A percentile compares a stretch with the other conserved stretches of the same genome.
These are phyloP conservation scores for Elysia crispata DNA, from an alignment of 2,888 invertebrate genomes.

Conservation along the genomic window DNA sequence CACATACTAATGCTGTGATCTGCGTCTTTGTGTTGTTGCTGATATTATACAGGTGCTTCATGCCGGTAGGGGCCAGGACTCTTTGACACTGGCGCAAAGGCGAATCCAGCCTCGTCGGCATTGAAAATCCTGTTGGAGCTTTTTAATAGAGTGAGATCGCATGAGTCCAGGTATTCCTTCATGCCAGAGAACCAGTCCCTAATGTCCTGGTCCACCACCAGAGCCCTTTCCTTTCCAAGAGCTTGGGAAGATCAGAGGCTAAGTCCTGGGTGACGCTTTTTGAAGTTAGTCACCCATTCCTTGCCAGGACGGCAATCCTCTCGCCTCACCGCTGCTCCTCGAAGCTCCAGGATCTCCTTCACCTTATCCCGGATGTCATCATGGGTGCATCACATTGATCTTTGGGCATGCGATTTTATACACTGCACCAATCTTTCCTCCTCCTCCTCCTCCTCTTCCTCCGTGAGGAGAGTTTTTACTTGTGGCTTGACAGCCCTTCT, in stretches of 20 bases:
- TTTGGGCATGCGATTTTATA: neutral
- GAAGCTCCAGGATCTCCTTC: conserved; percentile 9
- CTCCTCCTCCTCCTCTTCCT: conserved; percentile 26
- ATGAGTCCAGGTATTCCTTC: neutral
- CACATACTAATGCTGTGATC: conserved; percentile 32
- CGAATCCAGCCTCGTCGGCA: conserved; percentile 35
- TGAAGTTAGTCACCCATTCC: conserved; percentile 25
- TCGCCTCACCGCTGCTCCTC: too few species aligned
- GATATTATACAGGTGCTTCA: conserved; percentile 33
- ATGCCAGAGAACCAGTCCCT: conserved; percentile 24
- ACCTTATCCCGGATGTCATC: conserved; percentile 23
- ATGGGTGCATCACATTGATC: conserved; percentile 13
- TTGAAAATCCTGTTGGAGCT: conserved; percentile 30
- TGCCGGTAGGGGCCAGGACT: conserved; percentile 13
- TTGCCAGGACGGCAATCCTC: neutral
- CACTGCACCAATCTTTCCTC: conserved; percentile 27
- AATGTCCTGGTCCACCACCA: neutral
- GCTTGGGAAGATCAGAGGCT: neutral
- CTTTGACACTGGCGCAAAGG: conserved; percentile 10
- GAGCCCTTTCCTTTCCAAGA: conserved; percentile 28
- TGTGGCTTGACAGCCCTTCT: conserved; percentile 1
- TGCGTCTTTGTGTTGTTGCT: conserved; percentile 18
- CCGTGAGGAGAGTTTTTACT: conserved; percentile 3
- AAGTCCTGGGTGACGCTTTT: conserved; percentile 31
- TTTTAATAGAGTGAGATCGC: conserved; percentile 17